A percentile compares a stretch with the other conserved stretches of the same genome.
Conservation (phyloP, 1,140 invertebrate genomes). For the Tribolium castaneum region DNA sequence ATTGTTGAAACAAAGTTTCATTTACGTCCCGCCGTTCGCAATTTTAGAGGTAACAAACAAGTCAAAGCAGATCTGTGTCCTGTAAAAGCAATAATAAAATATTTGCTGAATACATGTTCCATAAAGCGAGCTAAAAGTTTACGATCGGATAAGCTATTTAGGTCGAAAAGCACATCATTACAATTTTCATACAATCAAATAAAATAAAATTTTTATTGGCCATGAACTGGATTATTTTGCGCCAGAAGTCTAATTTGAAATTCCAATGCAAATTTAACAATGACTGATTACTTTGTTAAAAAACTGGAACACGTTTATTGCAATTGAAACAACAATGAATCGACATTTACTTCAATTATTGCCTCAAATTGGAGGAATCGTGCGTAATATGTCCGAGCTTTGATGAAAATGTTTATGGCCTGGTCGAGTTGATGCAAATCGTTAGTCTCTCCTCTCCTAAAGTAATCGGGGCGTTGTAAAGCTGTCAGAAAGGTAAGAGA, state of each 20-base stretch:
- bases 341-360: not conserved
- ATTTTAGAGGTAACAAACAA: not conserved
- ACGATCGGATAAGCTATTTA: not conserved
- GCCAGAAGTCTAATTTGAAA: not conserved
- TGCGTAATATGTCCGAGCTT: not conserved
- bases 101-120: not conserved
- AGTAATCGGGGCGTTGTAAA: conserved; percentile 16
- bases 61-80: not conserved
- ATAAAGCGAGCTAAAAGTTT: not conserved
- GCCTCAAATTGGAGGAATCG: not conserved
- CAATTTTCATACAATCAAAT: not conserved
- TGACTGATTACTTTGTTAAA: not conserved
- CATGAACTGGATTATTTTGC: not conserved
- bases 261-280: not conserved
- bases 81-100: not conserved
- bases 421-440: not conserved
- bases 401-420: not conserved
- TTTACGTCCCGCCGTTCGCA: not conserved
- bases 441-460: conserved; percentile 5
- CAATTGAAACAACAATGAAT: not conserved
- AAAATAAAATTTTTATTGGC: not conserved
- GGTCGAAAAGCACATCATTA: not conserved
- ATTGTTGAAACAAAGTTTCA: not conserved
- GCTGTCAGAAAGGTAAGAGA: conserved; percentile 31
- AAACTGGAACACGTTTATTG: not conserved